Base-by-base conservation (phyloP, 35 echinoderm and acorn worm genomes). In the Acanthaster planci region DNA sequence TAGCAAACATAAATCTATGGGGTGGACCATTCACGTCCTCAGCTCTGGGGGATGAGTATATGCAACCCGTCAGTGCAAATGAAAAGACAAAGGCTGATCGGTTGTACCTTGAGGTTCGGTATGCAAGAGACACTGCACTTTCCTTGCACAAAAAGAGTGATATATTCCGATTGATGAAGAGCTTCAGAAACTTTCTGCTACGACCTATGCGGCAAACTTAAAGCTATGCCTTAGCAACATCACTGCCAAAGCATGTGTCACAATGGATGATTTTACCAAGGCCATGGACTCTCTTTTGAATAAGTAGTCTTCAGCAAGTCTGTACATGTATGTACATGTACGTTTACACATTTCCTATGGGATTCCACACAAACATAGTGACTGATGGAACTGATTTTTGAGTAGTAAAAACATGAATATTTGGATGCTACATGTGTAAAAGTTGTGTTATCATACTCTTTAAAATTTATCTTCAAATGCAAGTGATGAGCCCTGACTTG, bases 31-130 rank as follows among this genome's bases (percentile, higher is more conserved):
- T 80, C 42, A 80, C 77, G 18, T 26, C 21, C 42, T 38, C 77
- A 22, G 77, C 3, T 12, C 42, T 6, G 42, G 12, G 4, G 26
- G 77, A 80, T 47, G 77, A 47, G 39, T 19, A 80, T 3, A 80
- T 80, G 51, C 34, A 38, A 17, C 42, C 35, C 26, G 18, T 26
- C 38, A 38, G 42, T 30, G 1, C 6, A n/a, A 38, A 80, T 80
- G 77, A 80, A 21, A 38, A 80, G 30, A 77, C 76, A 1, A 80
- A 80, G 51, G 38, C 51, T 77, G 76, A 8, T 8, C 15, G 77
- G 39, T 80, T 80, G 26, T 80, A 80, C 7, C 77, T 80, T 80
- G 77, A 80, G 51, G 77, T 80, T 80, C 77, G 77, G 21, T 40
- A 80, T 80, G 77, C 77, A 26, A 38, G 77, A 80, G 77, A 80